Base-by-base conservation (phyloP, 2,888 invertebrate genomes). In the Sturmia bella region DNA sequence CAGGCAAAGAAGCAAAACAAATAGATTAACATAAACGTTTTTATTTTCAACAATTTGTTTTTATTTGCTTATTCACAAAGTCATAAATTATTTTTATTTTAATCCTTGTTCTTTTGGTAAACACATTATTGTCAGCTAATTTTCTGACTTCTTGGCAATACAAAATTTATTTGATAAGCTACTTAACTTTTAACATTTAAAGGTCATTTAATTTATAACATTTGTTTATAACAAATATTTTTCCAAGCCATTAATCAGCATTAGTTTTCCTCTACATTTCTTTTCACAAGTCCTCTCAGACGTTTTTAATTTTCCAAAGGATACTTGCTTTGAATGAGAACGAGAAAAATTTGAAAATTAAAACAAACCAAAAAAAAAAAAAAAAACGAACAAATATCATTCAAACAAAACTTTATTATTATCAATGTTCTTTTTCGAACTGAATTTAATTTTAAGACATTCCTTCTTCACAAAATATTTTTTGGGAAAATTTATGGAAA, bases 231-330 rank as follows among this genome's bases (percentile, higher is more conserved):
- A 12, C 21, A 68, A 59, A 21, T 52, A 45, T 37, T 78, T 79
- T 79, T 79, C 78, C 78, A 79, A 66, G 5, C 59, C 78, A 79
- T 79, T 79, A 79, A 72, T 72, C 72, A 61, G 50, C 17, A 66
- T 66, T 72, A 59, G 52, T 72, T 72, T 48, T 66, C 15, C 32
- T 50, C 13, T 64, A 27, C 17, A 12, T 48, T 12, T 59, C 12
- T n/a, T 4, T 3, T 32, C 1, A 54, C 17, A 52, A 6, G 12
- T 66, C 13, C 57, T n/a, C 19, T 27, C 45, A 70, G 27, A 64
- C 19, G 11, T 15, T 64, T 56, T 64, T 56, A 45, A 41, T 54
- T 61, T 66, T 41, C 4, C 3, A 12, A 69, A 69, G 19, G 19
- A 17, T 21, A 37, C 57, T 69, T 13, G 32, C 37, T n/a, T 37